Base-by-base conservation (phyloP, 2,797 vertebrate species). In the Chaunax sp. region DNA sequence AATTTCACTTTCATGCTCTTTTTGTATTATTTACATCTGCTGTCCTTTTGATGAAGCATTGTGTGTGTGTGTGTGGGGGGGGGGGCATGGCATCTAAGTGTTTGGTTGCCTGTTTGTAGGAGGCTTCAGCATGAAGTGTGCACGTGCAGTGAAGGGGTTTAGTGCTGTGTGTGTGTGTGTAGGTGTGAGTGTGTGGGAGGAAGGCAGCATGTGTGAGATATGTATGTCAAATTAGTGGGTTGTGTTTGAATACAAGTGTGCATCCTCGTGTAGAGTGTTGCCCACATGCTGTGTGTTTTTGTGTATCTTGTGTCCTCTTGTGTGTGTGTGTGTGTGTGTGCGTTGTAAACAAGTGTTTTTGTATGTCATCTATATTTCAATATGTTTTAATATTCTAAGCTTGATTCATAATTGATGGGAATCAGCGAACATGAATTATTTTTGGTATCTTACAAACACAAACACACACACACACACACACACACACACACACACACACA, bases 311-410 rank as follows among this genome's bases (percentile, higher is more conserved):
- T 30, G 28, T 49, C 72, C 25, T 30, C 9, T 30, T n/a, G n/a
- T n/a, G n/a, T 8, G 18, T 3, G 57, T 50, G 62, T 78, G 55
- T 64, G 61, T 43, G 62, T 37, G 28, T 30, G 28, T 30, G 28
- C 9, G 35, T 37, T 37, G 10, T 5, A 37, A 37, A 37, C 35
- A 16, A 0, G 73, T n/a, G 3, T 67, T 75, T 37, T 82, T 68
- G 59, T 80, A 77, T 19, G 75, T 82, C 69, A 73, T 89, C 20
- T 58, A 84, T 83, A 83, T 83, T 87, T 84, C 23, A 89, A 41
- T 11, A 28, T 47, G 50, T 75, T 75, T 65, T 73, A 65, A 73
- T 76, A 70, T 67, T 67, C 77, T 0, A 4, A 55, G 78, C 30
- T 55, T 49, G n/a, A 43, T 72, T 72, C 45, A 85, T 84, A 65